phyloP scores from a whole-genome alignment of 2,113 vertebrate genomes.

The Carettochelys insculpta region DNA sequence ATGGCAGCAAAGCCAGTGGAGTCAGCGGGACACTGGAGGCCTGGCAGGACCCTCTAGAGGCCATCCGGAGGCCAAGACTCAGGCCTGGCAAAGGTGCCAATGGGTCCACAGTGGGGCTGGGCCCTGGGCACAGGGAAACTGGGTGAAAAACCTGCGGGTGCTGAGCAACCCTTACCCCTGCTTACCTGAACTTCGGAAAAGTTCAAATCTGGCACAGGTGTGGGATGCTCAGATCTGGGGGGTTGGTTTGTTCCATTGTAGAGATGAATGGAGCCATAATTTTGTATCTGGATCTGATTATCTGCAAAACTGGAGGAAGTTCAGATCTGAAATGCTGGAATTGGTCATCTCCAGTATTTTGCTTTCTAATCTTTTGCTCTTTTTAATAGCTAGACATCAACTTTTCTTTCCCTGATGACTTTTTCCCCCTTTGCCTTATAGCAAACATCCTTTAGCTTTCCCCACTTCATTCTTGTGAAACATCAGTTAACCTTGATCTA shows the following conservation, averaged over 20 bases:
- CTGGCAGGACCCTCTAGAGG: no score
- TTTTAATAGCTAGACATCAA: background rate
- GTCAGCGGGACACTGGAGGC: no score
- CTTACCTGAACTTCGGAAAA: no score
- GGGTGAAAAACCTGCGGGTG: no score
- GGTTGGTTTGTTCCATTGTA: background rate
- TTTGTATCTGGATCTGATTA: background rate
- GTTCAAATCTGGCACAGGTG: no score
- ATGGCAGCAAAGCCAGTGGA: no score
- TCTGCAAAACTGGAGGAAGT: background rate
- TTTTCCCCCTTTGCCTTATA: background rate
- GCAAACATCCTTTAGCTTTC: background rate
- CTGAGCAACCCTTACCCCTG: no score
- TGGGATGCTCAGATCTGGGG: background rate
- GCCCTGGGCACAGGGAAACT: no score
- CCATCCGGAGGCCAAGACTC: no score
- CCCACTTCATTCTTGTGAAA: rapidly evolving
- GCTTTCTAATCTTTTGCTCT: background rate
- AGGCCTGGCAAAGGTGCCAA: no score
- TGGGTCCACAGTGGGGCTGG: no score
- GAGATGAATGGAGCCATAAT: background rate
- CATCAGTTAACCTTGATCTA: background rate
- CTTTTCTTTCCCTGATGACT: background rate
- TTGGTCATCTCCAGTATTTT: background rate
- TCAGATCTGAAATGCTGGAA: rapidly evolving